A percentile compares a stretch with the other conserved stretches of the same genome.
phyloP scores from a whole-genome alignment of 92 coral and sea anemone species.

The Paragorgia papillata region DNA sequence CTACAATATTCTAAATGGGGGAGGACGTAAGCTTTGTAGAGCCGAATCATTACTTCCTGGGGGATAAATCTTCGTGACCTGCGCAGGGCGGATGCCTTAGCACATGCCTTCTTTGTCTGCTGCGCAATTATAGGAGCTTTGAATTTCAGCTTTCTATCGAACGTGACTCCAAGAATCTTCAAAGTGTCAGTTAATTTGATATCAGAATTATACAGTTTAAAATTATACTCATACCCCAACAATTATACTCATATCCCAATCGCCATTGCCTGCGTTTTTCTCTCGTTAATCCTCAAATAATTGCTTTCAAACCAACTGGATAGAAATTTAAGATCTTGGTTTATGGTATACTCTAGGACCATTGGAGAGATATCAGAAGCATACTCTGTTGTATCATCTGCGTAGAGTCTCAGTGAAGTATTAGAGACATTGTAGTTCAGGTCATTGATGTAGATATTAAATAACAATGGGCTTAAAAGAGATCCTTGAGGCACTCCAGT shows the following conservation, averaged over 20 bases:
- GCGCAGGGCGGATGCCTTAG: conserved; percentile 30
- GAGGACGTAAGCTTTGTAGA: conserved; percentile 27
- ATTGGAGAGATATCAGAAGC: too few relatives aligned
- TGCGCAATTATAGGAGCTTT: conserved; percentile 28
- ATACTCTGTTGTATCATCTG: conserved; percentile 49
- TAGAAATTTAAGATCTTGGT: conserved; percentile 16
- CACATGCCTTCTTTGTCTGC: conserved; percentile 31
- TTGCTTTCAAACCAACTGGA: conserved; percentile 26
- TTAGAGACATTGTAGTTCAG: too few relatives aligned
- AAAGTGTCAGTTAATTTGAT: conserved; percentile 47
- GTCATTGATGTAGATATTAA: too few relatives aligned
- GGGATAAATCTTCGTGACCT: conserved; percentile 26
- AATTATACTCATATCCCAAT: conserved; percentile 16
- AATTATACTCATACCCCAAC: conserved; percentile 39
- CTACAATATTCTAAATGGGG: neutral
- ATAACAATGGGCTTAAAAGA: conserved; percentile 3
- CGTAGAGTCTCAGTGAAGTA: too few relatives aligned
- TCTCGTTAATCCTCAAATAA: conserved; percentile 13
- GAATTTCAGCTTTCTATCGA: conserved; percentile 36
- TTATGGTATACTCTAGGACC: conserved; percentile 13
- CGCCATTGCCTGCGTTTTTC: conserved; percentile 31
- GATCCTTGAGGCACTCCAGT: conserved; percentile 39
- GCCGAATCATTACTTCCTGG: conserved; percentile 20
- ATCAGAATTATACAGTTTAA: conserved; percentile 28
- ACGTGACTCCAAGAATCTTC: conserved; percentile 56